phyloP scores from a whole-genome alignment of 2,888 invertebrate genomes.

The Drosophila longiperda region DNA sequence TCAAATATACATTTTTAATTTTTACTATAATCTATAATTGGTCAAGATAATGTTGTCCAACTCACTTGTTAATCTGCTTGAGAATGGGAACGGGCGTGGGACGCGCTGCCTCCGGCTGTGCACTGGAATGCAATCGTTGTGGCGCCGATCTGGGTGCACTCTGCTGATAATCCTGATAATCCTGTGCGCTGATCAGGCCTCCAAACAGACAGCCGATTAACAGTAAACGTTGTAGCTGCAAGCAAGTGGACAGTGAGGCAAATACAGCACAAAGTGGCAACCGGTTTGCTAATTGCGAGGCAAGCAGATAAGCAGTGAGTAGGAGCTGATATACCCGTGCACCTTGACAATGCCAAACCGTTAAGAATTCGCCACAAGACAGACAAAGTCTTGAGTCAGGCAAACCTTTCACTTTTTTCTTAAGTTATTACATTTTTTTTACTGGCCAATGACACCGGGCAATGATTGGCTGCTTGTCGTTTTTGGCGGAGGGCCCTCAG shows the following conservation, averaged over 20 bases:
- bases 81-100: slow-evolving; percentile 91
- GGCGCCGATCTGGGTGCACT: slow-evolving; percentile 82
- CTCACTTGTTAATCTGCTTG: slow-evolving; percentile 93
- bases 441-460: slow-evolving; percentile 75
- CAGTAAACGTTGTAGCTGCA: slow-evolving; percentile 76
- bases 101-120: slow-evolving; percentile 68
- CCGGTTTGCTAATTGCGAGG: slow-evolving; percentile 64
- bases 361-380: slow-evolving; percentile 48
- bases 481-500: slow-evolving; percentile 63
- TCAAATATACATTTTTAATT: neutral
- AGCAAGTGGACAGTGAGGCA: slow-evolving; percentile 19
- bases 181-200: slow-evolving; percentile 77
- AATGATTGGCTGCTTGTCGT: slow-evolving; percentile 37
- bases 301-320: slow-evolving; percentile 10
- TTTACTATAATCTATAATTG: neutral
- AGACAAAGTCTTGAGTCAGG: slow-evolving; percentile 45
- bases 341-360: slow-evolving; percentile 70
- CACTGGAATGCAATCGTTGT: slow-evolving; percentile 76
- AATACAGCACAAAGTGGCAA: slow-evolving; percentile 42
- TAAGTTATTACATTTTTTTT: neutral
- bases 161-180: slow-evolving; percentile 84
- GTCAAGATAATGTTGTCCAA: neutral
- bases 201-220: slow-evolving; percentile 71
- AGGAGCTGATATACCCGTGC: slow-evolving; percentile 30
- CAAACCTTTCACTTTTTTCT: slow-evolving; percentile 77